A percentile compares a stretch with the other conserved stretches of the same genome.
These are phyloP conservation scores for Perodicticus potto DNA, from an alignment of 2,797 vertebrate genomes.

Conservation along the genomic window DNA sequence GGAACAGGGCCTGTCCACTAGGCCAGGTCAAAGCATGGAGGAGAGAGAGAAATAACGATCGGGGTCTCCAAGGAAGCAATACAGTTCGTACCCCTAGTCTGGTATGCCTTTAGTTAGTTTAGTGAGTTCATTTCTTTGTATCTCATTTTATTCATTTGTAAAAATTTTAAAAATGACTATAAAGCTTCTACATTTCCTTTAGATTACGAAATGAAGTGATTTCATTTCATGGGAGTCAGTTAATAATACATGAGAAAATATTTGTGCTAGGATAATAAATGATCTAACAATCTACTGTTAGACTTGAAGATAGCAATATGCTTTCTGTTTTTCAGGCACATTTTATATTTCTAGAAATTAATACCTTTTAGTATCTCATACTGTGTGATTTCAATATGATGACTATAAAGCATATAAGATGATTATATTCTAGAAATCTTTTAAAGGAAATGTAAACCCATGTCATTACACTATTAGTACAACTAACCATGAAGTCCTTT, in stretches of 20 bases:
- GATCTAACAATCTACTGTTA: neutral
- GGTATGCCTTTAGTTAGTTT: neutral
- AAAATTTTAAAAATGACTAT: neutral
- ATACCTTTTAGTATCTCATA: neutral
- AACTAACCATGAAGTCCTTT: constrained; percentile 17
- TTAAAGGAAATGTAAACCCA: constrained; percentile 14
- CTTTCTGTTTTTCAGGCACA: neutral
- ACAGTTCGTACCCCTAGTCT: neutral
- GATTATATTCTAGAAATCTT: neutral
- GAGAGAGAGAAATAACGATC: neutral
- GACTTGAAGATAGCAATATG: neutral
- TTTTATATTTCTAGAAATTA: constrained; percentile 50
- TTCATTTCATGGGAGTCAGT: neutral
- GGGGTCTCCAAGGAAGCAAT: neutral
- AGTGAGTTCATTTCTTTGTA: neutral
- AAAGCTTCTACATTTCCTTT: neutral
- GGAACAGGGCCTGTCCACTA: neutral
- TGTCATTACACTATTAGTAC: neutral
- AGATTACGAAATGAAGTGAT: neutral
- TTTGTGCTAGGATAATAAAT: neutral
- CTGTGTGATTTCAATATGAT: neutral
- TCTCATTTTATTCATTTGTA: constrained; percentile 27
- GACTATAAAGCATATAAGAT: constrained; percentile 1
- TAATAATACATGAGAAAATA: constrained; percentile 24
- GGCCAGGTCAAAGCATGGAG: neutral